Conservation (phyloP, 2,888 invertebrate species). For the Drosophila tanythrix region DNA sequence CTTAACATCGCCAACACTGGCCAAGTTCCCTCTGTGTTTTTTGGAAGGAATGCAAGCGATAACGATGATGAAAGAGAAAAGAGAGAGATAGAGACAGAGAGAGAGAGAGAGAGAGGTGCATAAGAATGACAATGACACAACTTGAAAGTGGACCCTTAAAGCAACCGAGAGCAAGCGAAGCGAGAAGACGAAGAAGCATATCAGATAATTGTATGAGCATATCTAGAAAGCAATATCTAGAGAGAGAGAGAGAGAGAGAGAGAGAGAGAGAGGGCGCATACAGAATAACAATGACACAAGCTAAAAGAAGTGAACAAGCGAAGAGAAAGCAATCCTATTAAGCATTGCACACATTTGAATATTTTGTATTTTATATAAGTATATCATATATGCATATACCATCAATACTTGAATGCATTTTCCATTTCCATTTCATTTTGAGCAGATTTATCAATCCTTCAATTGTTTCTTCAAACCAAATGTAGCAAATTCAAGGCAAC, state of each 20-base stretch:
- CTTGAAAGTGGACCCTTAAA: constrained; percentile 3
- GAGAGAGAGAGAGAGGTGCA: background rate
- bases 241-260: background rate
- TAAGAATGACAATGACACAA: constrained; percentile 10
- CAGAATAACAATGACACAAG: background rate
- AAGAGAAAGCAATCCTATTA: background rate
- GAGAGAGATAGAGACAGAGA: background rate
- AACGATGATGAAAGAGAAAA: background rate
- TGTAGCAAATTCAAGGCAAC: background rate
- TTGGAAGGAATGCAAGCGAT: background rate
- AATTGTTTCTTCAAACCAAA: background rate
- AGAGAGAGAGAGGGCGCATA: background rate
- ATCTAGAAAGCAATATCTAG: no score
- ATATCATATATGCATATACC: background rate
- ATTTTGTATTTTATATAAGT: background rate
- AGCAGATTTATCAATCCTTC: background rate
- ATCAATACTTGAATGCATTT: background rate
- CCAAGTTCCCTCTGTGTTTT: background rate
- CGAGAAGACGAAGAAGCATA: background rate
- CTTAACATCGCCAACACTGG: constrained; percentile 38
- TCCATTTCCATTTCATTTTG: background rate
- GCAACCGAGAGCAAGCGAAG: background rate
- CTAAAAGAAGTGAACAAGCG: background rate
- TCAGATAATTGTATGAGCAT: background rate
- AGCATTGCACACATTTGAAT: background rate